phyloP scores from a whole-genome alignment of 2,113 vertebrate genomes.

The Talpa occidentalis region DNA sequence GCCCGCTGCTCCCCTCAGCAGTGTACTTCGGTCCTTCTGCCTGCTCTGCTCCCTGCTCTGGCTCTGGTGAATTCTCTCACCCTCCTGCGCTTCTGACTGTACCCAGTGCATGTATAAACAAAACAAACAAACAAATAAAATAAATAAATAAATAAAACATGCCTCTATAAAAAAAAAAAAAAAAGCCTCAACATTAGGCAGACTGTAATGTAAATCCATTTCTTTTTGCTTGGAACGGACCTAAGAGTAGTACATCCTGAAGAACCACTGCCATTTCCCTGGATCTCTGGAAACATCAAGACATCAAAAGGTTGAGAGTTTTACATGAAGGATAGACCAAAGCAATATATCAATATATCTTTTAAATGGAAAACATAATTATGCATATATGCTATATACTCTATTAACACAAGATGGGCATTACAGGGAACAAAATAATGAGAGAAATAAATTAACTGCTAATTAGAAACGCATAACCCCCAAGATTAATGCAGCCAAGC shows the following conservation, averaged over 20 bases:
- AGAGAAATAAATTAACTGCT: conserved; percentile 21
- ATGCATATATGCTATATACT: neutral
- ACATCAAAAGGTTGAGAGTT: neutral
- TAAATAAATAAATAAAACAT: too few relatives aligned
- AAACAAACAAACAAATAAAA: too few relatives aligned
- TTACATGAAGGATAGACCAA: conserved; percentile 7
- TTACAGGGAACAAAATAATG: neutral
- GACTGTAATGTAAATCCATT: neutral
- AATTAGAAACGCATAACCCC: conserved; percentile 23
- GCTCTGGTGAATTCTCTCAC: too few relatives aligned
- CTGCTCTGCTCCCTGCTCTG: too few relatives aligned
- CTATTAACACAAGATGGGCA: neutral
- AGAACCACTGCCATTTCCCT: neutral
- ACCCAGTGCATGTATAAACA: too few relatives aligned
- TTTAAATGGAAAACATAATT: conserved; percentile 2
- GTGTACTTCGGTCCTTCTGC: too few relatives aligned
- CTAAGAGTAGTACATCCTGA: neutral
- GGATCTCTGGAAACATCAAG: neutral
- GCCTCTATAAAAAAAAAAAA: too few relatives aligned
- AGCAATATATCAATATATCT: neutral
- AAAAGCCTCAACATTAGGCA: neutral
- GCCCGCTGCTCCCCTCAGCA: too few relatives aligned
- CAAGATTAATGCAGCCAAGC: neutral
- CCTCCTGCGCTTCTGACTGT: too few relatives aligned
- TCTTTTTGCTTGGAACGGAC: neutral